Evolutionary conservation across 2,888 invertebrate genomes (phyloP).

Genomic region (Platycheirus rosarum): DNA sequence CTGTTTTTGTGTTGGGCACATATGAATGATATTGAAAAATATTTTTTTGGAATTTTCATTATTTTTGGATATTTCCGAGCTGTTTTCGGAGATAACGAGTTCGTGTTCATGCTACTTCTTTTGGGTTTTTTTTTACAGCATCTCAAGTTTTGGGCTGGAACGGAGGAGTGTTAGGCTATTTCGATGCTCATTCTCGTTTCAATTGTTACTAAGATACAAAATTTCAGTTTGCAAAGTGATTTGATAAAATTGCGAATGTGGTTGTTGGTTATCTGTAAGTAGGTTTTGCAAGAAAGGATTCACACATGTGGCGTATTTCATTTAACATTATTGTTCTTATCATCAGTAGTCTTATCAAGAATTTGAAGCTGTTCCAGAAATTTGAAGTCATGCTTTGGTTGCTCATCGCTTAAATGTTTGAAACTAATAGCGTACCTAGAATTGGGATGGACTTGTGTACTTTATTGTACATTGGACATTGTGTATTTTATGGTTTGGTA

Average conservation of each 20-base stretch:
- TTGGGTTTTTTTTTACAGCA: neutral
- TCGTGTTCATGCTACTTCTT: constrained; percentile 4
- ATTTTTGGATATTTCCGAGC: constrained; percentile 59
- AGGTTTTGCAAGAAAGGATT: constrained; percentile 12
- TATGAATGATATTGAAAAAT: neutral
- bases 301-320: constrained; percentile 16
- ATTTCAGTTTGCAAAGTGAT: too few relatives aligned
- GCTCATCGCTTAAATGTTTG: too few relatives aligned
- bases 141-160: neutral
- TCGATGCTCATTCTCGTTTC: neutral
- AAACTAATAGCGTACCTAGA: too few relatives aligned
- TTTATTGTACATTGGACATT: too few relatives aligned
- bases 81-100: constrained; percentile 50
- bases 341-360: neutral
- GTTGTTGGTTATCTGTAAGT: neutral
- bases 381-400: too few relatives aligned
- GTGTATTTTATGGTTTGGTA: too few relatives aligned
- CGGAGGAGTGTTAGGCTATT: neutral
- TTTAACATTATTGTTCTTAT: constrained; percentile 17
- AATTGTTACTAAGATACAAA: too few relatives aligned
- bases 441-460: too few relatives aligned
- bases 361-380: neutral
- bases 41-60: constrained; percentile 56
- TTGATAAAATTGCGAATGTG: neutral
- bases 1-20: constrained; percentile 36